A percentile compares a stretch with the other conserved stretches of the same genome.
phyloP scores from a whole-genome alignment of 2,113 vertebrate species.

The Pelvicachromis taeniatus region DNA sequence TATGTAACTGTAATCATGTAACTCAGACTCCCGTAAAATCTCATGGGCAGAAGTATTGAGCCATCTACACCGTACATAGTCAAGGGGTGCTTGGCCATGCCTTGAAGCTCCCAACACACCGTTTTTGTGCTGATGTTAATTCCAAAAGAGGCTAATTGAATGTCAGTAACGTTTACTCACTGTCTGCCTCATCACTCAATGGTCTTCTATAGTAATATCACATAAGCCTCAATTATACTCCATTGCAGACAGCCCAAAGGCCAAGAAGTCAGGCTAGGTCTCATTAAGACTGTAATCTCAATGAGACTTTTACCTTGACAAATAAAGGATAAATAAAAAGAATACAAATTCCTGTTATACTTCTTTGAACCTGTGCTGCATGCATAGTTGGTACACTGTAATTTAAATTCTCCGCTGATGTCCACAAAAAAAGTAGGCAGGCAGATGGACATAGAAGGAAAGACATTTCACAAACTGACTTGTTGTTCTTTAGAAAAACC shows the following conservation, averaged over 20 bases:
- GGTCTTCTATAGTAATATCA: background rate
- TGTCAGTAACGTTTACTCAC: background rate
- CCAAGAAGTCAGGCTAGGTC: background rate
- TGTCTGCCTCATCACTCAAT: background rate
- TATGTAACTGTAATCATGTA: background rate
- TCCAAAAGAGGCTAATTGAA: background rate
- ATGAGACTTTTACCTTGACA: background rate
- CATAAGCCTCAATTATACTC: background rate
- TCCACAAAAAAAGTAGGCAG: background rate
- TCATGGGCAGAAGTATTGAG: background rate
- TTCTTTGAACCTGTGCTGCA: background rate
- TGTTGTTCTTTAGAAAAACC: background rate
- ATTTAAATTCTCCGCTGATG: background rate
- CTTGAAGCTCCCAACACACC: background rate
- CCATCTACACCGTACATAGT: background rate
- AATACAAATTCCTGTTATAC: background rate
- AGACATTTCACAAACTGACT: background rate
- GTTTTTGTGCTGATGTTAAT: background rate
- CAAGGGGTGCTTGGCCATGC: background rate
- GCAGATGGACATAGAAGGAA: background rate
- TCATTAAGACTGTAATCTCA: background rate
- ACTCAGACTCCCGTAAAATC: background rate
- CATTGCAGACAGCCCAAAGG: background rate
- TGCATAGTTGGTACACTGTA: background rate
- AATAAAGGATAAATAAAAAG: background rate